Evolutionary conservation across 53 echinoderm and acorn worm genomes (phyloP), one percentile per base, ranked within the genome.

Genomic region (Hippasteria phrygiana): DNA sequence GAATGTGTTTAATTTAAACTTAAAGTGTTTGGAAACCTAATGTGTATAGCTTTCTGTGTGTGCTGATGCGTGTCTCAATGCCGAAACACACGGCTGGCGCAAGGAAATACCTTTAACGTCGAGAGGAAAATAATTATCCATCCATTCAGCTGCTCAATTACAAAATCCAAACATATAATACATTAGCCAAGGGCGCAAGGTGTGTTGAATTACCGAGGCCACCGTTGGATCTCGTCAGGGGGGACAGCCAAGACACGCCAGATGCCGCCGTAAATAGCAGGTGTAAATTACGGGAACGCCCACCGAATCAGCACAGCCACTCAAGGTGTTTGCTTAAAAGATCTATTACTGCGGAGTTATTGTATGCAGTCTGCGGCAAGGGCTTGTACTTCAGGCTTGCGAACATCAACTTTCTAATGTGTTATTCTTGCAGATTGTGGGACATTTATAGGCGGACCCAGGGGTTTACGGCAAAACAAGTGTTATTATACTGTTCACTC

Each of bases 231-330:
- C 10, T 81, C 18, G 22, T 11, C 7, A 67, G 69, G 27, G 31
- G 69, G 6, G 7, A 35, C 69, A 26, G 36, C 34, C 7, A 42
- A 13, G 72, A n/a, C 20, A 59, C 59, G 26, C 59, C 33, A 67
- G 69, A 63, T 31, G 64, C 20, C 2, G 64, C 69, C 16, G 69
- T 12, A 36, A 33, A 35, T 33, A 24, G 37, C 33, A 70, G 85
- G 85, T 85, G 85, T 85, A 51, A 69, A 85, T 85, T 71, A 85
- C 69, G 24, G 85, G 13, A 47, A 85, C 85, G 85, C 85, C 85
- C 54, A 85, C 85, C 85, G 51, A 85, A 85, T 85, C 85, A 85
- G 38, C 26, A 5, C 17, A 27, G 54, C 36, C 35, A 36, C 36
- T 77, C 55, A 32, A 77, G 34, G 34, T 33, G 69, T 35, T 33